A percentile compares a stretch with the other conserved stretches of the same genome.
Evolutionary conservation across 2,797 vertebrate species (phyloP).

Genomic region (Pantherophis vulpinus): DNA sequence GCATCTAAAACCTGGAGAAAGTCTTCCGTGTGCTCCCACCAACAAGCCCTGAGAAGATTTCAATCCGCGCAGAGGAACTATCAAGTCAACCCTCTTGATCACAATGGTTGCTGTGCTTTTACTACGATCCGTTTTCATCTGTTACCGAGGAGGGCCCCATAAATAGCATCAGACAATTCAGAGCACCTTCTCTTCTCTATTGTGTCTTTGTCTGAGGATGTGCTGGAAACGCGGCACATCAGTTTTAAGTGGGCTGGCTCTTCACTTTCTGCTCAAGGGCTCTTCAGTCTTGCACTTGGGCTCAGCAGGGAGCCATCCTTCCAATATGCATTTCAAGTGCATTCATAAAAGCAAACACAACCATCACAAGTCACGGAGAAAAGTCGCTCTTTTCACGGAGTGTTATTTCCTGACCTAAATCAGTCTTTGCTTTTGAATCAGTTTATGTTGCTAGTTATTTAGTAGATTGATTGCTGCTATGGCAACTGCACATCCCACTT

Average conservation of each 20-base stretch:
- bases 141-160: not conserved
- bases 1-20: not conserved
- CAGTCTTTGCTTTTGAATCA: conserved; percentile 72
- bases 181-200: not conserved
- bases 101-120: not conserved
- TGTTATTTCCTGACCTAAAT: conserved; percentile 70
- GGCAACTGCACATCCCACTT: conserved; percentile 66
- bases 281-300: conserved; percentile 26
- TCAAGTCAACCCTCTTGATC: not conserved
- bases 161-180: conserved; percentile 27
- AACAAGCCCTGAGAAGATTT: not conserved
- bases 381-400: conserved; percentile 59
- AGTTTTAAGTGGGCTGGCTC: conserved; percentile 29
- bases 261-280: conserved; percentile 34
- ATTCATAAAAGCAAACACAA: conserved; percentile 56
- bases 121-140: not conserved
- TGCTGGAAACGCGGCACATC: conserved; percentile 6
- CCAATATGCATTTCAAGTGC: conserved; percentile 43
- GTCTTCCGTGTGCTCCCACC: not conserved
- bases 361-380: conserved; percentile 58
- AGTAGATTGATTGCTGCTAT: conserved; percentile 74
- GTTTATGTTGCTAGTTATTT: conserved; percentile 70
- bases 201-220: conserved; percentile 27
- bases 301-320: conserved; percentile 34
- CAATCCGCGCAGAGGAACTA: not conserved